Evolutionary conservation across 23 tunicate species (phyloP).

Genomic region (Trididemnum clinides): DNA sequence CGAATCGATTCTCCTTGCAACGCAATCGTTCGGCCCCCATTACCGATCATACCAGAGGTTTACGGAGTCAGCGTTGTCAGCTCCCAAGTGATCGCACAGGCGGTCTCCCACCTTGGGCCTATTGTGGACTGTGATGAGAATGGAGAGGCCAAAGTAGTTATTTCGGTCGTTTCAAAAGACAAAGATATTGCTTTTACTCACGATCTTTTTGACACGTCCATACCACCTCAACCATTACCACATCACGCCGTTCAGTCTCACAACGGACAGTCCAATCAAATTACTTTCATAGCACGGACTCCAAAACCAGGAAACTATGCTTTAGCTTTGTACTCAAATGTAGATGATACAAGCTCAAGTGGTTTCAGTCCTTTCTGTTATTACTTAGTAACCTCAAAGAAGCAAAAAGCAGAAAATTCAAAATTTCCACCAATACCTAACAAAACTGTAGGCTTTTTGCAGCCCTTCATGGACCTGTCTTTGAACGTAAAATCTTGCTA

Average conservation of each 20-base stretch:
- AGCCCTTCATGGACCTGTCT: constrained; percentile 23
- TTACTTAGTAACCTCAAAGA: constrained; percentile 42
- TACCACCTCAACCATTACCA: not conserved
- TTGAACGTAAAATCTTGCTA: not conserved
- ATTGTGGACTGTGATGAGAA: constrained; percentile 56
- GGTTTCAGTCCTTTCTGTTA: constrained; percentile 48
- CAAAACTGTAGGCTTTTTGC: constrained; percentile 31
- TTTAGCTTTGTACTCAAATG: constrained; percentile 46
- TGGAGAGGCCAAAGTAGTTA: constrained; percentile 52
- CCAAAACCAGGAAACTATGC: constrained; percentile 55
- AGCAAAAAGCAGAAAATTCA: not conserved
- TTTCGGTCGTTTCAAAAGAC: not conserved
- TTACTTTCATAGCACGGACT: constrained; percentile 35
- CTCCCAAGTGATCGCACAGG: not conserved
- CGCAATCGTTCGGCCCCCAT: constrained; percentile 37
- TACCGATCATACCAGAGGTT: constrained; percentile 29
- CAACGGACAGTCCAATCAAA: not conserved
- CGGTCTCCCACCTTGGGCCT: constrained; percentile 49
- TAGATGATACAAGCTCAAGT: not conserved
- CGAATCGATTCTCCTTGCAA: not conserved
- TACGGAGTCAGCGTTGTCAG: constrained; percentile 36
- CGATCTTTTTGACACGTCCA: constrained; percentile 1
- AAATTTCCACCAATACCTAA: constrained; percentile 53
- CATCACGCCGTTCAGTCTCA: not conserved
- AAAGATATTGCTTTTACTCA: constrained; percentile 19